phyloP scores from a whole-genome alignment of 2,888 invertebrate genomes.

The Apamea epomidion region DNA sequence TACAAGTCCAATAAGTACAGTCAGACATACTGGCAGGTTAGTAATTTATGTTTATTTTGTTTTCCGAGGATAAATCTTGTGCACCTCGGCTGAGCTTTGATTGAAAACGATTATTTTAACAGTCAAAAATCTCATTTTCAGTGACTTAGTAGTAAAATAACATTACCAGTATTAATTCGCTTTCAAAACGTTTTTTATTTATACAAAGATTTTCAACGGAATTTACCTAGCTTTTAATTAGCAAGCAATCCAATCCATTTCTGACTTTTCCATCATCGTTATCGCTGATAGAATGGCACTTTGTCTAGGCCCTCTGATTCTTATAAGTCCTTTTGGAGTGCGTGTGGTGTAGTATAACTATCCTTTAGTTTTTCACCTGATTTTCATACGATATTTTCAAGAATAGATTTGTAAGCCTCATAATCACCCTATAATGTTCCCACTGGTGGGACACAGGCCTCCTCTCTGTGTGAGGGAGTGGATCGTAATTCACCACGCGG shows the following conservation, averaged over 20 bases:
- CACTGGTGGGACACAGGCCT: too few species aligned
- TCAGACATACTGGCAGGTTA: slow-evolving; percentile 34
- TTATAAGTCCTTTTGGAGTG: background rate
- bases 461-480: too few species aligned
- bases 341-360: background rate
- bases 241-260: background rate
- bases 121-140: background rate
- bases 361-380: background rate
- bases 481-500: too few species aligned
- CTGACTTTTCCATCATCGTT: background rate
- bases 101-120: slow-evolving; percentile 1
- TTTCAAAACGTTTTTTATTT: background rate
- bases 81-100: background rate
- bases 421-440: too few species aligned
- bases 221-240: background rate
- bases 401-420: slow-evolving; percentile 12
- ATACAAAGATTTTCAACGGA: background rate
- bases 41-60: slow-evolving; percentile 41
- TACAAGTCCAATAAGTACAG: slow-evolving; percentile 48
- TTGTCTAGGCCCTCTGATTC: background rate
- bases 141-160: background rate
- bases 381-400: too few species aligned
- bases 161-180: background rate
- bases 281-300: background rate
- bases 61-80: slow-evolving; percentile 13